Percentiles rank a stretch among this genome's conserved stretches.
These are phyloP conservation scores for Synergus gifuensis DNA, from an alignment of 2,888 invertebrate genomes.

Conservation along the genomic window DNA sequence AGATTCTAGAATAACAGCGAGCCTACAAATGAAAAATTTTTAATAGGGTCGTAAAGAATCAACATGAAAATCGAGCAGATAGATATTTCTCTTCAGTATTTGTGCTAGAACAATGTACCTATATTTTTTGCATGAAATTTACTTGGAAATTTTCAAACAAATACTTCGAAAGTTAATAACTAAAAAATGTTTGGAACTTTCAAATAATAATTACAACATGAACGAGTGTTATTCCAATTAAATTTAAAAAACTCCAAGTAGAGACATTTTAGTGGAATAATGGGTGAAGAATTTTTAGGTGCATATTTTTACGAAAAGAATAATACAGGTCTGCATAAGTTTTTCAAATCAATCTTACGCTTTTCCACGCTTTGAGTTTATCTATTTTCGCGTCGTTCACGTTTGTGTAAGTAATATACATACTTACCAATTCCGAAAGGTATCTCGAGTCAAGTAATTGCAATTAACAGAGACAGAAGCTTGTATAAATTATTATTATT, in stretches of 20 bases:
- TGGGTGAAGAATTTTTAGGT: background rate
- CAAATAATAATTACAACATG: too few species aligned
- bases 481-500: constrained; percentile 31
- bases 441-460: constrained; percentile 16
- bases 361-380: background rate
- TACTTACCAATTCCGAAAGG: constrained; percentile 4
- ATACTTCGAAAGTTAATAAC: too few species aligned
- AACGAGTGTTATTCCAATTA: too few species aligned
- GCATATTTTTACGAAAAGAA: background rate
- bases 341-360: background rate
- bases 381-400: background rate
- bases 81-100: background rate
- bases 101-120: background rate
- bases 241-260: too few species aligned
- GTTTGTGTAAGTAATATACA: background rate
- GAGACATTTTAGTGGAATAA: background rate
- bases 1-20: background rate
- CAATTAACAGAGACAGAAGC: constrained; percentile 27
- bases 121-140: too few species aligned
- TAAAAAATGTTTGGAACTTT: too few species aligned
- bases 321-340: too few species aligned
- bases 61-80: background rate
- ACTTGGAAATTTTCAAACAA: too few species aligned
- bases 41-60: background rate
- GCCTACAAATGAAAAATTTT: background rate